Evolutionary conservation across 2,797 vertebrate genomes (phyloP), one percentile per base, ranked within the genome.

Genomic region (Amniataba percoides): DNA sequence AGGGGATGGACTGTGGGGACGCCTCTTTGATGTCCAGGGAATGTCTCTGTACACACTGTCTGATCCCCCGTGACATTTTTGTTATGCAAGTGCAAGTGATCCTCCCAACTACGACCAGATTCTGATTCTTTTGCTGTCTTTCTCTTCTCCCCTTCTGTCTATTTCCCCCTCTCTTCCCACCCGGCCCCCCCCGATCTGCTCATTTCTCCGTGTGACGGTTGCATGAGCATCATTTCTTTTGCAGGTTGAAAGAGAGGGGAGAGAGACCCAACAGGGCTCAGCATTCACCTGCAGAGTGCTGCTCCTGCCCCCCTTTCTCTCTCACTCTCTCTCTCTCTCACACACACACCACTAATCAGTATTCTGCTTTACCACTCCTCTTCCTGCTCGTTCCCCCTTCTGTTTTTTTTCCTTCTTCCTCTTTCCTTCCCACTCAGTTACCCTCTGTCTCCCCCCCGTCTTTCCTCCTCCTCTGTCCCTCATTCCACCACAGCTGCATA

Each of bases 271-370:
- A 79, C 73, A 64, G 81, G 53, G 81, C 74, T 86, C 65, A 80
- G 83, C 73, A 82, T 92, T 92, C 91, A 94, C 92, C 92, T 95
- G 90, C 91, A 90, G 87, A 87, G 87, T 83, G 43, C 51, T 76
- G 36, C 75, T 65, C 72, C 70, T 51, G 19, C 70, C 52, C 48
- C 60, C 51, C 61, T 49, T 62, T 36, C 71, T 52, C 78, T 19
- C 48, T 9, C 9, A 4, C 10, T 53, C 75, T 72, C 76, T 68
- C 73, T 67, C 71, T 57, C 80, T 46, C 67, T 21, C 46, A 9
- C 73, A 23, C 82, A 80, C 82, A 59, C 51, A 64, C 52, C 59
- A 66, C 83, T 93, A 85, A 94, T 94, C 92, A 90, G 93, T 94
- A 95, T 94, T 94, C 92, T 88, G 85, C 91, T 85, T 86, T 73